Evolutionary conservation across 53 echinoderm and acorn worm genomes (phyloP).

Genomic region (Echinometra lucunter): DNA sequence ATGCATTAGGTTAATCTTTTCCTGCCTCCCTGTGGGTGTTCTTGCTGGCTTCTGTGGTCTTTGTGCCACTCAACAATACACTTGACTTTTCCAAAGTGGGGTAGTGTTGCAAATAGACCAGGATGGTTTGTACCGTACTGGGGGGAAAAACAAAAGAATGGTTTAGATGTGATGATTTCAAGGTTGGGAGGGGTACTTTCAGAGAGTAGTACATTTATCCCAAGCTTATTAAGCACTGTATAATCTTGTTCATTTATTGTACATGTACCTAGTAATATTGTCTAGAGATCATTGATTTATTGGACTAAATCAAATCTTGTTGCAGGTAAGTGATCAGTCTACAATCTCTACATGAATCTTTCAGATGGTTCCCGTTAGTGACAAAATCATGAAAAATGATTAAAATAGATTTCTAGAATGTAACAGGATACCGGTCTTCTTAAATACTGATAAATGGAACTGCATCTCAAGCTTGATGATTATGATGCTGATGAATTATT

Average conservation of each 20-base stretch:
- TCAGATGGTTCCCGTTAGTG: too few relatives aligned
- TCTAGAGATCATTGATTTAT: not conserved
- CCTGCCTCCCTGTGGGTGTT: not conserved
- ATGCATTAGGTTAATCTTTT: not conserved
- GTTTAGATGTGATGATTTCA: not conserved
- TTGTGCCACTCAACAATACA: not conserved
- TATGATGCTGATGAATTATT: too few relatives aligned
- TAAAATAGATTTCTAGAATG: too few relatives aligned
- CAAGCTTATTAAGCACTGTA: not conserved
- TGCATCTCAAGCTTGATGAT: too few relatives aligned
- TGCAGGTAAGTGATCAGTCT: not conserved
- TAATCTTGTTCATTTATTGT: not conserved
- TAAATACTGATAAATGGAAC: too few relatives aligned
- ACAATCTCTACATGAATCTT: too few relatives aligned
- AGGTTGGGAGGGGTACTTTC: not conserved
- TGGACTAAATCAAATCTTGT: not conserved
- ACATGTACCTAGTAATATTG: not conserved
- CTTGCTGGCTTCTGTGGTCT: not conserved
- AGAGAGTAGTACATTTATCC: not conserved
- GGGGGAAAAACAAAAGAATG: not conserved
- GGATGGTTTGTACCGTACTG: not conserved
- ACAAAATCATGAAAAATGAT: too few relatives aligned
- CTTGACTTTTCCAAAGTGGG: not conserved
- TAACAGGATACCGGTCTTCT: too few relatives aligned
- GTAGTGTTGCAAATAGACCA: not conserved